Percentiles rank a stretch among this genome's conserved stretches.
phyloP scores from a whole-genome alignment of 2,888 invertebrate species.

The Callinectes sapidus region DNA sequence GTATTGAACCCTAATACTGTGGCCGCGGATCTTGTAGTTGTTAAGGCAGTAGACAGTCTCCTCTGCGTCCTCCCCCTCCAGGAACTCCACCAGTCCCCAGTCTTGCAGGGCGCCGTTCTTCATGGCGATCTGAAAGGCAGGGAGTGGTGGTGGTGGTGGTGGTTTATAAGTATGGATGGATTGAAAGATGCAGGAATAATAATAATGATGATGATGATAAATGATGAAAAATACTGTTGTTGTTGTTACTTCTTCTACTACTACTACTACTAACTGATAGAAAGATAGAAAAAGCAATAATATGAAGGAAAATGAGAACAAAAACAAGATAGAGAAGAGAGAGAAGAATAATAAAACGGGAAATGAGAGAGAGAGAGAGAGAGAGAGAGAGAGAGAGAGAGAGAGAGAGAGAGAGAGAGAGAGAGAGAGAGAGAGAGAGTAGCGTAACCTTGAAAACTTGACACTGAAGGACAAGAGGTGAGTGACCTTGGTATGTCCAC shows the following conservation, averaged over 20 bases:
- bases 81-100: conserved; percentile 79
- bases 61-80: conserved; percentile 76
- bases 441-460: neutral
- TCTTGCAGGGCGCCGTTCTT: conserved; percentile 78
- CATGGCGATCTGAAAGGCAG: conserved; percentile 76
- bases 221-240: too few species aligned
- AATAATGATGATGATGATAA: too few species aligned
- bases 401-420: neutral
- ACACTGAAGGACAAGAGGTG: neutral
- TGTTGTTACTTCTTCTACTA: neutral
- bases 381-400: neutral
- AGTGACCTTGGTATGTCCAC: neutral
- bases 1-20: conserved; percentile 77
- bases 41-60: conserved; percentile 75
- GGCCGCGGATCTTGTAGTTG: conserved; percentile 76
- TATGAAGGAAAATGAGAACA: too few species aligned
- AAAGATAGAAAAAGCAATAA: too few species aligned
- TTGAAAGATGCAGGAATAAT: too few species aligned
- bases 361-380: neutral
- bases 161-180: too few species aligned
- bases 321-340: too few species aligned
- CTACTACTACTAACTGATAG: neutral
- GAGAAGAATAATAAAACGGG: too few species aligned
- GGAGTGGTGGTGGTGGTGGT: too few species aligned
- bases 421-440: neutral